These are phyloP conservation scores for Hydrozoanthus tunicans DNA, from an alignment of 64 coral and sea anemone genomes.

Conservation along the genomic window DNA sequence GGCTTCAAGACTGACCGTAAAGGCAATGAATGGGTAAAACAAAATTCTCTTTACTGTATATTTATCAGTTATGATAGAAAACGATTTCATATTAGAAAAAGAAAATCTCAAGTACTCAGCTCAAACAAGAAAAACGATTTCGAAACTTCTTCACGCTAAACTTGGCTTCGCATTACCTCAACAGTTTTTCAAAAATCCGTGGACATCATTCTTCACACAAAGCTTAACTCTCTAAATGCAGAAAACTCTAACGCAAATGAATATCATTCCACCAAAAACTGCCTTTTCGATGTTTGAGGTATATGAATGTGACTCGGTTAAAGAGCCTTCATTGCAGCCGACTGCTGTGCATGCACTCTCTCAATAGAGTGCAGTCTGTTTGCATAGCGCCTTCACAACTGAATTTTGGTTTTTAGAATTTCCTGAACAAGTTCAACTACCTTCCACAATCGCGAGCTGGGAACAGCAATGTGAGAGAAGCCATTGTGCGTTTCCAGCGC, in stretches of 20 bases:
- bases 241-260: too few relatives aligned
- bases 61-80: not conserved
- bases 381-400: not conserved
- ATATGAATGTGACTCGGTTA: too few relatives aligned
- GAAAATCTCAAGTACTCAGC: too few relatives aligned
- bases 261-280: too few relatives aligned
- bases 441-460: not conserved
- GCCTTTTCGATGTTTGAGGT: too few relatives aligned
- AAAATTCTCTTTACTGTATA: not conserved
- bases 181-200: too few relatives aligned
- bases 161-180: too few relatives aligned
- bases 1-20: not conserved
- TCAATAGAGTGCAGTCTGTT: not conserved
- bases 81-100: too few relatives aligned
- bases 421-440: conserved; percentile 1
- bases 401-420: not conserved
- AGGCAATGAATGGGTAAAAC: not conserved
- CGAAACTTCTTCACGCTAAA: too few relatives aligned
- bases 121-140: too few relatives aligned
- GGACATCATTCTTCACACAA: too few relatives aligned
- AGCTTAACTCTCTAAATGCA: too few relatives aligned
- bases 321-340: not conserved
- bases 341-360: not conserved
- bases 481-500: not conserved
- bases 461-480: not conserved